These are phyloP conservation scores for Dysidea cf. avara DNA, from an alignment of 37 sponge, comb jelly and placozoan species.

Conservation along the genomic window DNA sequence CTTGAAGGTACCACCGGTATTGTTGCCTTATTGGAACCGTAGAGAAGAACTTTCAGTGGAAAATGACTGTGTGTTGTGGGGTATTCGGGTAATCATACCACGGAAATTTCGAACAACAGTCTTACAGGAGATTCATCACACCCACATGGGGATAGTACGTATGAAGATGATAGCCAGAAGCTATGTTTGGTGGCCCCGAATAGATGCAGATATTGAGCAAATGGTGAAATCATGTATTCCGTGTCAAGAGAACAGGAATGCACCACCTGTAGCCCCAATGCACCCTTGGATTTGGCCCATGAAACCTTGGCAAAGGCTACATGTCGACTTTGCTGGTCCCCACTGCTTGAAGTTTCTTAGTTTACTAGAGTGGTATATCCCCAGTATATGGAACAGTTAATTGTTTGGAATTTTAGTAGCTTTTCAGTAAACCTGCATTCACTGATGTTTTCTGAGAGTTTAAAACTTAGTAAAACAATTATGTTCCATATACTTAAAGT, in stretches of 20 bases:
- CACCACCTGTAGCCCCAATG: conserved; percentile 15
- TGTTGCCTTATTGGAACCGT: background rate
- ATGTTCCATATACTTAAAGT: too few relatives aligned
- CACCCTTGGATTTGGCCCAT: conserved; percentile 38
- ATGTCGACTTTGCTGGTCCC: conserved; percentile 29
- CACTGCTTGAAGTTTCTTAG: too few relatives aligned
- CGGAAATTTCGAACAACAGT: background rate
- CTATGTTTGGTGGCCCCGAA: conserved; percentile 22
- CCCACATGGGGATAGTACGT: conserved; percentile 4
- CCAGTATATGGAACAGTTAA: too few relatives aligned
- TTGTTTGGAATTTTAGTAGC: too few relatives aligned
- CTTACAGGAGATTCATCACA: background rate
- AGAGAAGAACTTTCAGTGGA: background rate
- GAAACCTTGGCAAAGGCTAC: conserved; percentile 16
- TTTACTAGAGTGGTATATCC: too few relatives aligned
- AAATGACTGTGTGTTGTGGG: conserved; percentile 24
- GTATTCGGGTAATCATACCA: conserved; percentile 9
- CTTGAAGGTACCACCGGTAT: background rate
- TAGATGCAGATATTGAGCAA: conserved; percentile 12
- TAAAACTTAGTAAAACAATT: too few relatives aligned
- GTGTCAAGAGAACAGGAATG: conserved; percentile 5
- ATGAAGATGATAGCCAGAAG: conserved; percentile 30
- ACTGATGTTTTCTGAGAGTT: too few relatives aligned
- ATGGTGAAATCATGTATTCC: conserved; percentile 7
- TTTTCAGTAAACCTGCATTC: too few relatives aligned